Conservation (phyloP, 1,140 invertebrate species). For the Amyelois transitella region DNA sequence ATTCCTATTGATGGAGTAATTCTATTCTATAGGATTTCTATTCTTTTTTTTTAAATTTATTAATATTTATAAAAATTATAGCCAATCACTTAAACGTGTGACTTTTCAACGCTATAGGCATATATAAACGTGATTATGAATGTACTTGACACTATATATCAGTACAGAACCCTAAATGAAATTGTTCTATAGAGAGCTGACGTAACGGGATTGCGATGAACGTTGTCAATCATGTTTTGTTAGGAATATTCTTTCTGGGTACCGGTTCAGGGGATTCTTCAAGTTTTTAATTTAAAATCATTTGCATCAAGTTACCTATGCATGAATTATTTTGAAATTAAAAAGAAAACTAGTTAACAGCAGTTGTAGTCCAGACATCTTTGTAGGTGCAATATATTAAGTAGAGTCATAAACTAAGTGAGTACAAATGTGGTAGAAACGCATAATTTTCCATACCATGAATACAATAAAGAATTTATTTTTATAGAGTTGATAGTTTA, state of each 20-base stretch:
- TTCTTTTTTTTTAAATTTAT: no score
- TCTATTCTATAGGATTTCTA: no score
- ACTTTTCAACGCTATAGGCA: no score
- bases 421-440: not conserved
- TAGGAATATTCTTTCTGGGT: not conserved
- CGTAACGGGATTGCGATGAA: slow-evolving; percentile 4
- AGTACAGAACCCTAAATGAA: not conserved
- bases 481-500: not conserved
- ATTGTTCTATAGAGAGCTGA: not conserved
- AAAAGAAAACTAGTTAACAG: not conserved
- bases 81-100: no score
- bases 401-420: not conserved
- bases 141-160: no score
- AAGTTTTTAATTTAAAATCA: not conserved
- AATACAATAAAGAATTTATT: not conserved
- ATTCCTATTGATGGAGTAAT: no score
- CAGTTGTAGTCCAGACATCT: not conserved
- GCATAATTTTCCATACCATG: not conserved
- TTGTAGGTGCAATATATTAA: not conserved
- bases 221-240: not conserved
- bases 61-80: no score
- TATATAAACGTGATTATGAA: no score
- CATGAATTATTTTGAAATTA: not conserved
- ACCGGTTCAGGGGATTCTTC: not conserved
- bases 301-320: not conserved